Evolutionary conservation across 2,888 invertebrate genomes (phyloP), one percentile per base, ranked within the genome.

Genomic region (Pecten maximus): DNA sequence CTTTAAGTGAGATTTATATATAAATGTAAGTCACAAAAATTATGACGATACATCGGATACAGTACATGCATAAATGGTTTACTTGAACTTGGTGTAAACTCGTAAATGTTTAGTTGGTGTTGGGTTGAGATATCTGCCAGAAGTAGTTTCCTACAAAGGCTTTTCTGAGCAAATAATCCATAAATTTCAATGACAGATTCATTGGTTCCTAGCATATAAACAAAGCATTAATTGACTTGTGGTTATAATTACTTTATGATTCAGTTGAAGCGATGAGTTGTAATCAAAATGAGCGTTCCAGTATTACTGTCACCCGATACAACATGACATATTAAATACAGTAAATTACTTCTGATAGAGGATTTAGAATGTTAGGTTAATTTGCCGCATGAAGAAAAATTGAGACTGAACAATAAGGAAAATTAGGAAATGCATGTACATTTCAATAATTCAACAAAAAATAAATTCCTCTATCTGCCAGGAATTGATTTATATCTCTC

Each of bases 161-260:
- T n/a, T 60, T 60, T 23, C 60, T 60, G n/a, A n/a, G 23, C n/a
- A 23, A 60, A 60, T 60, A 60, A 60, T 60, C 23, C n/a, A 60
- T 60, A n/a, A 23, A 60, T n/a, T n/a, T n/a, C 60, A 60, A 60
- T 60, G 60, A 60, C 60, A 60, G 60, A 23, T 60, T 60, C 60
- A 60, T 60, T 16, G 16, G 60, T 60, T 60, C 23, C 19, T 60
- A 23, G 48, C 48, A 8, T 48, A 48, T 19, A 48, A 48, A 48
- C 48, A 48, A n/a, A 60, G 6, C 60, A 23, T 23, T 60, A 60
- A 60, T 6, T 2, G 60, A 60, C 60, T 60, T 2, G 1, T 23
- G n/a, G 6, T 6, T 60, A 23, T 60, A 35, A 74, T 35, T 35
- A 35, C 4, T 10, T 74, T 35, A 28, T 10, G 15, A 16, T 74